These are phyloP conservation scores for Coracopsis vasa DNA, from an alignment of 2,113 vertebrate species.

Conservation along the genomic window DNA sequence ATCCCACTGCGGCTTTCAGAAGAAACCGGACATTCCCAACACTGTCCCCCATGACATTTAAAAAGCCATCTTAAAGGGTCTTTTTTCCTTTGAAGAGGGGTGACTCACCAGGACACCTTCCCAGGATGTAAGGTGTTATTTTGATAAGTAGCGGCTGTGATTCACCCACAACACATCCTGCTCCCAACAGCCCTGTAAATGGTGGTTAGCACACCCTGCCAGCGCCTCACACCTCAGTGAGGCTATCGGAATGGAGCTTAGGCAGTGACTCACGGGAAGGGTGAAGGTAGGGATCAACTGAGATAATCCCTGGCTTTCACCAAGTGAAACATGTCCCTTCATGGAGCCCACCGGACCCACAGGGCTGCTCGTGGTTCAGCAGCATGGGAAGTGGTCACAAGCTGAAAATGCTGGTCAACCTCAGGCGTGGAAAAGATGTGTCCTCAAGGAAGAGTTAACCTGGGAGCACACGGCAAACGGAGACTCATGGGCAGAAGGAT, in stretches of 20 bases:
- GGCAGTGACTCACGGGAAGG: background rate
- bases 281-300: background rate
- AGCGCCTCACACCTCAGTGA: background rate
- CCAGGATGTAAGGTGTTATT: background rate
- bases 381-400: background rate
- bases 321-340: background rate
- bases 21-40: background rate
- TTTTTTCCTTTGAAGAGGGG: background rate
- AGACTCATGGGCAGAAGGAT: background rate
- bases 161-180: background rate
- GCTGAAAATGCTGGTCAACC: background rate
- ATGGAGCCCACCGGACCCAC: rapidly evolving
- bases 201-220: background rate
- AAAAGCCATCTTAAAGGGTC: background rate
- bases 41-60: rapidly evolving
- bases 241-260: background rate
- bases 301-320: background rate
- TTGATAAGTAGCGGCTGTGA: background rate
- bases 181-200: background rate
- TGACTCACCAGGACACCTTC: background rate
- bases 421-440: background rate
- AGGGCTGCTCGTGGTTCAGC: rapidly evolving
- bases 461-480: rapidly evolving
- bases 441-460: background rate
- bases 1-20: background rate